phyloP scores from a whole-genome alignment of 2,797 vertebrate genomes.

The Cyprinella venusta region DNA sequence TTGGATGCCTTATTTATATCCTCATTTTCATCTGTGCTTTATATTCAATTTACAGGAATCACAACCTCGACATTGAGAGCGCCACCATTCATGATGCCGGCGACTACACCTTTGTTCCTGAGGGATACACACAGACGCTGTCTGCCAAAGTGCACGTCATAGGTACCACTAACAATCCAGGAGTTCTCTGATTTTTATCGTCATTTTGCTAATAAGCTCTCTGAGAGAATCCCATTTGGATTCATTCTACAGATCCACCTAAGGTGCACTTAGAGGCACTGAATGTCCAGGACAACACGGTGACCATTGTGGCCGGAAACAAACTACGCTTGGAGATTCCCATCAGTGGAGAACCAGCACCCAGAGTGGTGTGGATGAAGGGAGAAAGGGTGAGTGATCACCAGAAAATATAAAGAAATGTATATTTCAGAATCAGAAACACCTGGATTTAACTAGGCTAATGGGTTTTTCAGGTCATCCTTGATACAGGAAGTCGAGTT shows the following conservation, averaged over 20 bases:
- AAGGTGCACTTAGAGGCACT: conserved; percentile 90
- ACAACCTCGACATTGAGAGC: conserved; percentile 85
- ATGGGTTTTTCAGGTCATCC: conserved; percentile 80
- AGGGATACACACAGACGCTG: conserved; percentile 89
- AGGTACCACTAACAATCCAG: conserved; percentile 74
- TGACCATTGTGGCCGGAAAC: conserved; percentile 93
- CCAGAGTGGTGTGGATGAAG: conserved; percentile 93
- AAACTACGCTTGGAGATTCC: conserved; percentile 96
- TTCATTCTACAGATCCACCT: conserved; percentile 85
- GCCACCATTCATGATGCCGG: conserved; percentile 88
- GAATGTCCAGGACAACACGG: conserved; percentile 88
- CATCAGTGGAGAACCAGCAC: conserved; percentile 90
- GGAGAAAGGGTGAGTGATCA: conserved; percentile 88
- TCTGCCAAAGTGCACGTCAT: conserved; percentile 90
- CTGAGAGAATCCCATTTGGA: conserved; percentile 4
- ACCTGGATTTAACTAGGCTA: not conserved
- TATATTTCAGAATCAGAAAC: not conserved
- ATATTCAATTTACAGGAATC: conserved; percentile 77
- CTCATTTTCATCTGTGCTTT: not conserved
- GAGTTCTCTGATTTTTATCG: not conserved
- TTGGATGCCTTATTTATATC: not conserved
- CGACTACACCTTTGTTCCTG: conserved; percentile 94
- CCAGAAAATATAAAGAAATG: not conserved
- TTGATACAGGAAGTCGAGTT: conserved; percentile 87
- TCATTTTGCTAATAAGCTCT: not conserved